Conservation (phyloP, 30 jellyfish, hydroid and myxozoan species). For the Cassiopea andromeda region DNA sequence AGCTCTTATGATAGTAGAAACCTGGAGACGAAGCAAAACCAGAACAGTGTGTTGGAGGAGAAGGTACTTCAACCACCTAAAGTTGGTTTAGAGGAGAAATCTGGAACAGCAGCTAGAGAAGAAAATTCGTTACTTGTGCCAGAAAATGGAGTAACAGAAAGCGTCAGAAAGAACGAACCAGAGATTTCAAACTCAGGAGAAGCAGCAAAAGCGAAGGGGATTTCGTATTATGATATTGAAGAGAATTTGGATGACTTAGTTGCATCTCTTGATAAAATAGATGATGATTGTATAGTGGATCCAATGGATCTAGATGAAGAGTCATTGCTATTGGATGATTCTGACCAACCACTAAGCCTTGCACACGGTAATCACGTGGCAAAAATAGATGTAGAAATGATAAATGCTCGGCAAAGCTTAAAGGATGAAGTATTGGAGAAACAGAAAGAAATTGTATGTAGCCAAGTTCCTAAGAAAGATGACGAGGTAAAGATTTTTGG, state of each 20-base stretch:
- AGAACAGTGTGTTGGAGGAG: neutral
- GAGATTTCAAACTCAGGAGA: neutral
- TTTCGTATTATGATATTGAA: slow-evolving; percentile 27
- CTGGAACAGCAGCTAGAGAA: neutral
- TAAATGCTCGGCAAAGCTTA: neutral
- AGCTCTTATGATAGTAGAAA: neutral
- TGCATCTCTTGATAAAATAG: slow-evolving; percentile 31
- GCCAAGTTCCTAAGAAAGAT: neutral
- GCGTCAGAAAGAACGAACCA: neutral
- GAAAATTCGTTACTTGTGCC: neutral
- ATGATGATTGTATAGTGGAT: slow-evolving; percentile 2
- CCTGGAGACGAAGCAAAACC: neutral
- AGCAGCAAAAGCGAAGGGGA: slow-evolving; percentile 8
- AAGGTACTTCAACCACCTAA: neutral
- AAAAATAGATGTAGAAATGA: neutral
- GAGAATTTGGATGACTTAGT: slow-evolving; percentile 4
- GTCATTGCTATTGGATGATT: slow-evolving; percentile 33
- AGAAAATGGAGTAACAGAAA: neutral
- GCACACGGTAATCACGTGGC: neutral
- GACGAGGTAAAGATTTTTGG: neutral
- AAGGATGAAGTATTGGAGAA: neutral
- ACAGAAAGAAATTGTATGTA: neutral
- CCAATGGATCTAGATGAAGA: slow-evolving; percentile 20
- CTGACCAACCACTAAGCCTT: neutral
- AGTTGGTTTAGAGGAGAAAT: neutral